Base-by-base conservation (phyloP, 2,888 invertebrate genomes). In the Scelioninae gen. 1 region DNA sequence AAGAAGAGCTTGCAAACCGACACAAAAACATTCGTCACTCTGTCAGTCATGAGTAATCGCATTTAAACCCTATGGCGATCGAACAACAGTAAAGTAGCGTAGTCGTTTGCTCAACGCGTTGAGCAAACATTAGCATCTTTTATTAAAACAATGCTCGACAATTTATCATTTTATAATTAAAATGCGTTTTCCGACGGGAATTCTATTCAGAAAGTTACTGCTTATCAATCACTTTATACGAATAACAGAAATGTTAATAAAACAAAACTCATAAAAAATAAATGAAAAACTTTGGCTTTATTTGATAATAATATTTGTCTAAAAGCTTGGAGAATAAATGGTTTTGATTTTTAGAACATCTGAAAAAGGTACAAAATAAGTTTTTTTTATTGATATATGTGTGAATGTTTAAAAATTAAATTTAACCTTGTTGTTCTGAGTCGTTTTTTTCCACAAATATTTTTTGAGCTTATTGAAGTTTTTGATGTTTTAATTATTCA, bases 1-100 rank as follows among this genome's bases (percentile, higher is more conserved):
- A 56, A 72, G 71, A 45, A 58, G 80, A 62, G 74, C 29, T 69
- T 75, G 62, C 69, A 63, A 68, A 69, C 55, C 68, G 68, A 56
- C 63, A 69, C 68, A 75, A 80, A 80, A 80, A 56, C 80, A 75
- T 74, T 80, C 56, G 74, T 74, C 74, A 80, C 75, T 32, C 80
- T 74, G 80, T 75, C 74, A 69, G 74, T 80, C 62, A 60, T 55
- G 55, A 69, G 56, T 75, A 80, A 80, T 80, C 80, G 72, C 74
- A 69, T 80, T 80, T 69, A 69, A 80, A 74, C 68, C 53, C 62
- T 80, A 74, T 80, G 45, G 49, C 68, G 68, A 68, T 74, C 53
- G 74, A 74, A 62, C 62, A 60, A 58, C 49, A 32, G 51, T n/a
- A 53, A 74, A 74, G 62, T 74, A 62, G 60, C 62, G 11, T 80